A percentile compares a stretch with the other conserved stretches of the same genome.
Conservation (phyloP, 2,113 vertebrate species). For the Tapirus terrestris region DNA sequence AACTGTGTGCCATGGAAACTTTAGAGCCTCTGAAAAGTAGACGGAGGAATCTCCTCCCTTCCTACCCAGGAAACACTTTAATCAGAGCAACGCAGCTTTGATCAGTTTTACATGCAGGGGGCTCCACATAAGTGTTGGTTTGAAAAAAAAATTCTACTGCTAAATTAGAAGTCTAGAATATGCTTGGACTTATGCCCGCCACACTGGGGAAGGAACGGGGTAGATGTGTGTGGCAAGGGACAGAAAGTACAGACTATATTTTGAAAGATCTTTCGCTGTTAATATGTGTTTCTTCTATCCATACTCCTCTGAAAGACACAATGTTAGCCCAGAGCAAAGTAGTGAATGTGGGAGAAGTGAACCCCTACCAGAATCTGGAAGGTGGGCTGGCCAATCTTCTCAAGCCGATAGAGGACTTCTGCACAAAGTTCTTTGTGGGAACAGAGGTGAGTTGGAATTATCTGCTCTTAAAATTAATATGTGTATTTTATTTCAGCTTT, state of each 20-base stretch:
- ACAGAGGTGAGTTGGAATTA: slow-evolving; percentile 90
- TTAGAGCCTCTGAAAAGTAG: background rate
- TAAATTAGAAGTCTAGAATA: background rate
- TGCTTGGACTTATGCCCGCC: background rate
- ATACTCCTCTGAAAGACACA: slow-evolving; percentile 80
- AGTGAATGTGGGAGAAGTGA: slow-evolving; percentile 11
- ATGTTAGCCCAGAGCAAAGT: background rate
- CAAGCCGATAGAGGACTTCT: slow-evolving; percentile 86
- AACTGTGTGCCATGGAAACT: background rate
- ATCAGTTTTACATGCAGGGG: background rate
- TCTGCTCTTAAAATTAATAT: slow-evolving; percentile 19
- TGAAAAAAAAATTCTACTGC: background rate
- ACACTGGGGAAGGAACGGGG: background rate
- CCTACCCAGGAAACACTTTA: background rate
- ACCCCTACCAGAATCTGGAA: slow-evolving; percentile 82
- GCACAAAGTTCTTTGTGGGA: slow-evolving; percentile 90
- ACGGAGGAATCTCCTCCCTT: background rate
- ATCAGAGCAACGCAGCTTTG: background rate
- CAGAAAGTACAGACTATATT: background rate
- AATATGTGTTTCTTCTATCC: slow-evolving; percentile 10
- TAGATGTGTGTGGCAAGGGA: background rate
- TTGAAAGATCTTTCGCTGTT: slow-evolving; percentile 7
- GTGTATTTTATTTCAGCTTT: background rate
- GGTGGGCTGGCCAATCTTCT: slow-evolving; percentile 82
- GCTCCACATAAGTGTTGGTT: background rate